Percentiles rank a stretch among this genome's conserved stretches.
Evolutionary conservation across 2,888 invertebrate genomes (phyloP).

Genomic region (Chelonus formosanus): DNA sequence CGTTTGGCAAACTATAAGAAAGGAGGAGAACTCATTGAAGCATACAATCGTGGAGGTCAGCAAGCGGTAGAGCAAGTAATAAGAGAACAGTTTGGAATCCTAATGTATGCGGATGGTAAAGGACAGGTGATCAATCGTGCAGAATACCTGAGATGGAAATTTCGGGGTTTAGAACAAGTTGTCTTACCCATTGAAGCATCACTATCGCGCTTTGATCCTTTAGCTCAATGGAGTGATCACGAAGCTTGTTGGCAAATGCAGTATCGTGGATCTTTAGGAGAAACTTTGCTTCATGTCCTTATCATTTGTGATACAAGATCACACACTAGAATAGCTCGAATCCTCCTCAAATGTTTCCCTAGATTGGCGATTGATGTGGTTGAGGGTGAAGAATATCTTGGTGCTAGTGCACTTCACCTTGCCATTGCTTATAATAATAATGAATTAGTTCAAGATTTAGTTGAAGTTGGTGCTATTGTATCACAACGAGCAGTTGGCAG

Average conservation of each 20-base stretch:
- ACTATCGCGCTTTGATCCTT: slow-evolving; percentile 83
- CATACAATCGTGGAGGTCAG: slow-evolving; percentile 86
- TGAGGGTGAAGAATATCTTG: slow-evolving; percentile 96
- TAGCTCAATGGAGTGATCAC: slow-evolving; percentile 89
- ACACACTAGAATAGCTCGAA: slow-evolving; percentile 85
- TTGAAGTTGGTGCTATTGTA: slow-evolving; percentile 91
- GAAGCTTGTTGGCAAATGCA: slow-evolving; percentile 98
- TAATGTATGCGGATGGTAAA: slow-evolving; percentile 88
- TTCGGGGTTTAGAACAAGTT: slow-evolving; percentile 81
- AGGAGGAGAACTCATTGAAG: slow-evolving; percentile 88
- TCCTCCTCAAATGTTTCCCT: slow-evolving; percentile 90
- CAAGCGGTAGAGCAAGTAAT: slow-evolving; percentile 85
- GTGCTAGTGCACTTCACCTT: slow-evolving; percentile 92
- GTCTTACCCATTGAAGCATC: slow-evolving; percentile 89
- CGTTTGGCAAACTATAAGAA: slow-evolving; percentile 90
- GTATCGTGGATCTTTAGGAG: slow-evolving; percentile 93
- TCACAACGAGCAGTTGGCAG: slow-evolving; percentile 94
- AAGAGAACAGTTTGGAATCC: slow-evolving; percentile 83
- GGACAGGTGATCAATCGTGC: slow-evolving; percentile 87
- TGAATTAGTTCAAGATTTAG: slow-evolving; percentile 90
- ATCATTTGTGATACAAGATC: slow-evolving; percentile 93
- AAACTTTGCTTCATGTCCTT: slow-evolving; percentile 92
- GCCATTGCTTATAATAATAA: slow-evolving; percentile 97
- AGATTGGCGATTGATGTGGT: slow-evolving; percentile 88
- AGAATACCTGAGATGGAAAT: slow-evolving; percentile 90